Base-by-base conservation (phyloP, 2,113 vertebrate genomes). In the Hippocampus mohnikei region DNA sequence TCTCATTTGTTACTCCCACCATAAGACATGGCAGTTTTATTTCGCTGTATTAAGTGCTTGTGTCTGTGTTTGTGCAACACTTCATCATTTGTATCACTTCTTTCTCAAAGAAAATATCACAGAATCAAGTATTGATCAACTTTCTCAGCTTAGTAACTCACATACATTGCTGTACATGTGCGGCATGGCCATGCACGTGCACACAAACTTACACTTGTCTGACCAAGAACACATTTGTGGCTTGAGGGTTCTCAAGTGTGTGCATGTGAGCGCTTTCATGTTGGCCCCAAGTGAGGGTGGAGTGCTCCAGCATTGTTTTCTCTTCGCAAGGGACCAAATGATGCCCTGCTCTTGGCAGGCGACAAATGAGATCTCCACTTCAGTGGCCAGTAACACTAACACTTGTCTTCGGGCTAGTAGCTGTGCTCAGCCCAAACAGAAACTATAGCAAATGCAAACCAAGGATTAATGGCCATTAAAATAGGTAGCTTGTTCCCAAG, bases 201-300 rank as follows among this genome's bases (percentile, higher is more conserved):
- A 53, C 73, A 74, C 61, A 72, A 8, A 75, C 61, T 67, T 52
- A 73, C 56, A 67, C 72, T 71, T 7, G 6, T 71, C 72, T 72
- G 50, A 61, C 77, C 56, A 61, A 78, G 71, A 77, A 78, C 71
- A 73, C 41, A 78, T 62, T 67, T 62, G 65, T 74, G 69, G 66
- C 75, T 72, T 53, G 50, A 70, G 72, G 81, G 69, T 55, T 71
- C 73, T 66, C 41, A 53, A 27, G 63, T 78, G 52, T 84, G 68
- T 68, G 55, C n/a, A 40, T 15, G 27, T 33, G 8, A 67, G 16
- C 42, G 44, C 74, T 80, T 81, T 88, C 69, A 83, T 83, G 72
- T 84, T 81, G 72, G 71, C 29, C 64, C 71, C 66, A 29, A 61
- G 67, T 69, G 77, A 74, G 70, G 67, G 44, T 60, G 72, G 55